phyloP scores from a whole-genome alignment of 2,888 invertebrate species.

The Stomorhina lunata region DNA sequence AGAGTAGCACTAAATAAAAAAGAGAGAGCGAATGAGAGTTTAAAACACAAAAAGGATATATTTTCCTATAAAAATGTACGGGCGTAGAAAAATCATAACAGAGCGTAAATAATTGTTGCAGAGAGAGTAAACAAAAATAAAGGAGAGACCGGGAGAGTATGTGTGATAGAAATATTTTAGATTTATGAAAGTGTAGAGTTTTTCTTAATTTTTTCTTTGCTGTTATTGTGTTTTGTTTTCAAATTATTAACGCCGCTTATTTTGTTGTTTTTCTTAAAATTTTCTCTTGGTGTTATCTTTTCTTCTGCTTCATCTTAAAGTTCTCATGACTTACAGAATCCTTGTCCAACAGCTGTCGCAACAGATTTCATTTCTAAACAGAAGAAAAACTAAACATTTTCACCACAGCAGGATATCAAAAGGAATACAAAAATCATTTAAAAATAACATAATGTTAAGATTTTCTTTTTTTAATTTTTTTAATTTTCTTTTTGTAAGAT shows the following conservation, averaged over 20 bases:
- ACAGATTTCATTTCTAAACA: constrained; percentile 58
- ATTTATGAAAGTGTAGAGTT: constrained; percentile 48
- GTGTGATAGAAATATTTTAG: neutral
- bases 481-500: neutral
- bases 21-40: neutral
- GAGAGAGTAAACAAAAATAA: neutral
- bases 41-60: constrained; percentile 15
- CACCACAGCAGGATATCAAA: constrained; percentile 64
- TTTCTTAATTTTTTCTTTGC: constrained; percentile 1
- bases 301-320: neutral
- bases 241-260: constrained; percentile 58
- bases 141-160: neutral
- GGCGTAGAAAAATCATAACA: constrained; percentile 59
- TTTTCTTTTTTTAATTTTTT: constrained; percentile 24
- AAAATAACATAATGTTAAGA: constrained; percentile 61
- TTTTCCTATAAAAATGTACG: constrained; percentile 5
- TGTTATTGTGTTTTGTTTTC: constrained; percentile 41
- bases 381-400: constrained; percentile 37
- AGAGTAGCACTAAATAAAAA: neutral
- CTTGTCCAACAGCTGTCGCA: constrained; percentile 66
- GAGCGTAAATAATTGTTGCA: constrained; percentile 44
- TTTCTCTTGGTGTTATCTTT: neutral
- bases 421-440: constrained; percentile 52
- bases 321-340: constrained; percentile 56
- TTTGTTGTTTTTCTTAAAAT: constrained; percentile 34